These are phyloP conservation scores for Hybos culiciformis DNA, from an alignment of 2,888 invertebrate species.

Conservation along the genomic window DNA sequence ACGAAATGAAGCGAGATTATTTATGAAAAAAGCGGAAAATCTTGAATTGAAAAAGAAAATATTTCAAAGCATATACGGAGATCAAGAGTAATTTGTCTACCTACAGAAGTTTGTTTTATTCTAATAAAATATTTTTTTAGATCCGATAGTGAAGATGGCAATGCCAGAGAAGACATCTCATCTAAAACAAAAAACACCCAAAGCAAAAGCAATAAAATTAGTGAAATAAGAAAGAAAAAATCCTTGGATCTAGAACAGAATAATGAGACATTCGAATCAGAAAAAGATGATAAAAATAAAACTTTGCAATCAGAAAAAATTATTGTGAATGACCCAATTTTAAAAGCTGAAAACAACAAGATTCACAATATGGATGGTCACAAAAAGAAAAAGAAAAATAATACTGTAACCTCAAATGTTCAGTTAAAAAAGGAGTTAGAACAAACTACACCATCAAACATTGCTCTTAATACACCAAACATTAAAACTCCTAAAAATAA, in stretches of 20 bases:
- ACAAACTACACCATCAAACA: no score
- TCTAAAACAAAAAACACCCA: constrained; percentile 1
- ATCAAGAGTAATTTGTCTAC: constrained; percentile 20
- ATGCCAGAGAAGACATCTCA: neutral
- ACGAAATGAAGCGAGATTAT: constrained; percentile 62
- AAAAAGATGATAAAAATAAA: neutral
- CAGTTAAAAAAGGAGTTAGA: no score
- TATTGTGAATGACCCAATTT: no score
- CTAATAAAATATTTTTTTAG: constrained; percentile 14
- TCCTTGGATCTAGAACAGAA: constrained; percentile 6
- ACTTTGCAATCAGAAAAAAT: constrained; percentile 9
- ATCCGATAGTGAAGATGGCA: constrained; percentile 28
- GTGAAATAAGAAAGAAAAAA: constrained; percentile 2
- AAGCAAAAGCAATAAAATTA: neutral
- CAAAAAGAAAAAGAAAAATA: no score
- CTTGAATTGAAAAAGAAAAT: constrained; percentile 60
- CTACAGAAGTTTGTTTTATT: neutral
- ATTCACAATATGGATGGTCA: no score
- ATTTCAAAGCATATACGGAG: constrained; percentile 59
- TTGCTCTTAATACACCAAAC: no score
- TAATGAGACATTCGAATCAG: constrained; percentile 7
- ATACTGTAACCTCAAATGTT: no score
- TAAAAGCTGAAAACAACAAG: no score
- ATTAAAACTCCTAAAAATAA: no score
- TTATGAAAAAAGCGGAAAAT: constrained; percentile 59